A percentile compares a stretch with the other conserved stretches of the same genome.
Conservation (phyloP, 2,888 invertebrate genomes). For the Callyntrura guangdongensis region DNA sequence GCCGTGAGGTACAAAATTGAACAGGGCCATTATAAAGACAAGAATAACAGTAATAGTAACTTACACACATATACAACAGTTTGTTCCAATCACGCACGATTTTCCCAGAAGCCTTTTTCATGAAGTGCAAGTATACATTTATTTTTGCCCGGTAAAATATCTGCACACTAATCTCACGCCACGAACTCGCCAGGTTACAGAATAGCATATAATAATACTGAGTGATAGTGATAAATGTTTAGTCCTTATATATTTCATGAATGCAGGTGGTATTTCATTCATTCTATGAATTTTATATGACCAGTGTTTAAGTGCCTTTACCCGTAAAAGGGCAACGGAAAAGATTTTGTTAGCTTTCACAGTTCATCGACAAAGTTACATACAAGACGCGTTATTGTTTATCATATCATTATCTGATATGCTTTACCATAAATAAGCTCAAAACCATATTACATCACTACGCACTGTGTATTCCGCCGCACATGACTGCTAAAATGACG, state of each 20-base stretch:
- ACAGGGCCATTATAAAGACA: not conserved
- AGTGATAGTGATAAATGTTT: too few species aligned
- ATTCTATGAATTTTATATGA: too few species aligned
- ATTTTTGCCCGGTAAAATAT: not conserved
- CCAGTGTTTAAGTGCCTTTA: not conserved
- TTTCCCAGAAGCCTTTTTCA: slow-evolving; percentile 61
- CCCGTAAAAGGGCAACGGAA: too few species aligned
- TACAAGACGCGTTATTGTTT: not conserved
- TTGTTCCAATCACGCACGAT: not conserved
- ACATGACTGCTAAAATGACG: slow-evolving; percentile 8
- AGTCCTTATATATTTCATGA: not conserved
- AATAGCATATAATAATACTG: not conserved
- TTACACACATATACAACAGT: not conserved
- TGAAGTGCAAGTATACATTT: not conserved
- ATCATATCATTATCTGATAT: not conserved
- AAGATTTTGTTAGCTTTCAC: not conserved
- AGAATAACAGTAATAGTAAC: not conserved
- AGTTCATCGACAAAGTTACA: not conserved
- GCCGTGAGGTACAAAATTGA: not conserved
- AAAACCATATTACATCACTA: not conserved
- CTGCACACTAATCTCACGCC: not conserved
- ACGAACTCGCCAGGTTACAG: too few species aligned
- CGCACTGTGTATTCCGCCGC: not conserved
- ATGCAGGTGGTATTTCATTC: too few species aligned
- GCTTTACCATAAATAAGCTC: not conserved